Conservation (phyloP, 2,113 vertebrate species). For the Bungarus multicinctus region DNA sequence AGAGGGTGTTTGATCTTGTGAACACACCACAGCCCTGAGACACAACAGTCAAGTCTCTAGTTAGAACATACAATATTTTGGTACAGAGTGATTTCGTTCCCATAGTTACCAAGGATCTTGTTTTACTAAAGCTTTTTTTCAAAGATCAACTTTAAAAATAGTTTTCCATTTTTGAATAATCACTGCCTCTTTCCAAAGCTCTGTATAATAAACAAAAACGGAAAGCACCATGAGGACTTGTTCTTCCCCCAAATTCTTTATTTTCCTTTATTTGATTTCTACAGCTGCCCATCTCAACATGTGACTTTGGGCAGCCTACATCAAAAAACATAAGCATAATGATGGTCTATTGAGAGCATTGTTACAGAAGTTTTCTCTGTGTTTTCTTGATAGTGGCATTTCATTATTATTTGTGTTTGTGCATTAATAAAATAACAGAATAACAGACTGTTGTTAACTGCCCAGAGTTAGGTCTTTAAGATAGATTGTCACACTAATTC, state of each 20-base stretch:
- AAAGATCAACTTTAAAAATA: background rate
- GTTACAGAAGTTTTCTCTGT: too few species aligned
- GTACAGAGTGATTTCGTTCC: background rate
- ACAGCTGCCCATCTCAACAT: too few species aligned
- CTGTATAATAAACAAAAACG: background rate
- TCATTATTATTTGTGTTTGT: too few species aligned
- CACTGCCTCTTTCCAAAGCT: background rate
- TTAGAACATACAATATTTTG: background rate
- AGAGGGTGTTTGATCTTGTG: background rate
- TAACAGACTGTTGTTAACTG: too few species aligned
- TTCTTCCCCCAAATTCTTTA: background rate
- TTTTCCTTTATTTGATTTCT: too few species aligned
- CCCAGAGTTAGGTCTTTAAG: too few species aligned
- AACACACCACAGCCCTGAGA: background rate
- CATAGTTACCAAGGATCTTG: background rate
- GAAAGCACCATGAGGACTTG: background rate
- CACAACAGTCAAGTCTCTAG: background rate
- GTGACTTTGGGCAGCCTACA: too few species aligned
- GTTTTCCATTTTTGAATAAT: background rate
- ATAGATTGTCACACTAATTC: too few species aligned
- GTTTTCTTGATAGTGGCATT: too few species aligned
- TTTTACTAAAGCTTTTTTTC: background rate
- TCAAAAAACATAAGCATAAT: too few species aligned
- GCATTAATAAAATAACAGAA: too few species aligned
- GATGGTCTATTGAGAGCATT: too few species aligned